Conservation (phyloP, 2,797 vertebrate genomes). For the Gorsachius magnificus region DNA sequence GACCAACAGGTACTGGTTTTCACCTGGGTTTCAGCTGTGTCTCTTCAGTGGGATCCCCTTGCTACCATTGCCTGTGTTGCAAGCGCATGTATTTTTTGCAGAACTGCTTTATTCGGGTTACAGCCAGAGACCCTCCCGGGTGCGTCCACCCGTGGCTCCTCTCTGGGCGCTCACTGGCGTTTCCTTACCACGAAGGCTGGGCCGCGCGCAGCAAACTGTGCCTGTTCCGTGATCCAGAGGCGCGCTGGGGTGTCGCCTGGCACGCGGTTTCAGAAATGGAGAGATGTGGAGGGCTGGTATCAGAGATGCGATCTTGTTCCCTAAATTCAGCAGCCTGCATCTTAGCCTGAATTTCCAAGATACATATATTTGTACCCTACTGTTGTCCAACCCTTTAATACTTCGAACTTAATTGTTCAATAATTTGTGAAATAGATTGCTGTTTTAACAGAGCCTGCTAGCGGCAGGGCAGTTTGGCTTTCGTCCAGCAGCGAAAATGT, state of each 20-base stretch:
- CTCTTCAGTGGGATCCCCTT: not conserved
- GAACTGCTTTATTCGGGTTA: not conserved
- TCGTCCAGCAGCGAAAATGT: not conserved
- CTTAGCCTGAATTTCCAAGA: not conserved
- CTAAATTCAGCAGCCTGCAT: not conserved
- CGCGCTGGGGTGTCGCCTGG: not conserved
- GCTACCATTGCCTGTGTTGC: not conserved
- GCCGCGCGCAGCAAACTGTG: accelerated
- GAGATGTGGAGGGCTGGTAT: not conserved
- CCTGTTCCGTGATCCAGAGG: not conserved
- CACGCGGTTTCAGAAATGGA: not conserved
- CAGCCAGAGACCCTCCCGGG: not conserved
- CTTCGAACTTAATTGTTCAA: not conserved
- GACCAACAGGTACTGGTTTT: not conserved
- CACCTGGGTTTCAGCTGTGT: not conserved
- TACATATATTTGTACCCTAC: not conserved
- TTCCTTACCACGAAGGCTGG: not conserved
- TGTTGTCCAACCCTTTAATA: not conserved
- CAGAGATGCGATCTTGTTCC: not conserved
- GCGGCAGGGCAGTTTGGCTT: not conserved
- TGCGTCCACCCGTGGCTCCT: not conserved
- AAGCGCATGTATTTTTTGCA: not conserved
- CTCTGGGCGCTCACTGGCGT: not conserved
- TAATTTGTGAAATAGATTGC: conserved; percentile 30
- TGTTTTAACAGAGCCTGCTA: not conserved